phyloP scores from a whole-genome alignment of 1,140 invertebrate genomes.

The Maniola jurtina region DNA sequence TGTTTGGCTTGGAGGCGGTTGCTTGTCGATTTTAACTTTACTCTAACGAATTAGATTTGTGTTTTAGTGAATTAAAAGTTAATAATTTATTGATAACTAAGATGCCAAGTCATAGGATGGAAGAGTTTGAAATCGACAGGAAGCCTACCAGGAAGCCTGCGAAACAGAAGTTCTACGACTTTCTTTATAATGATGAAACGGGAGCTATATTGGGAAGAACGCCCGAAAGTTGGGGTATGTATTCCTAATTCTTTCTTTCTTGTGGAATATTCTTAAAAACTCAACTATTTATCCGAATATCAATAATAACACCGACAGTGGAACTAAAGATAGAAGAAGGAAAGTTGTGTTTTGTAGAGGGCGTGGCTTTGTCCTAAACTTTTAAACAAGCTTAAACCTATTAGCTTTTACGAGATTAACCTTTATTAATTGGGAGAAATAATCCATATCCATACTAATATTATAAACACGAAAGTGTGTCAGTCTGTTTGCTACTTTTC shows the following conservation, averaged over 20 bases:
- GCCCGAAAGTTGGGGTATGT: conserved; percentile 87
- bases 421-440: too few species aligned
- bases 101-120: conserved; percentile 47
- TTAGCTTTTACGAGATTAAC: neutral
- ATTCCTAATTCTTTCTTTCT: neutral
- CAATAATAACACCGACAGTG: neutral
- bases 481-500: too few species aligned
- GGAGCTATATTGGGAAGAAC: conserved; percentile 87
- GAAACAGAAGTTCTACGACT: conserved; percentile 61
- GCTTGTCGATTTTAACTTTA: conserved; percentile 18
- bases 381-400: neutral
- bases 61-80: conserved; percentile 17
- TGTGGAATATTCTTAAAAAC: neutral
- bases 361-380: conserved; percentile 17
- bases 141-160: conserved; percentile 44
- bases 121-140: conserved; percentile 63
- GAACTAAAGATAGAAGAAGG: neutral
- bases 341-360: conserved; percentile 14
- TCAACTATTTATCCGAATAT: neutral
- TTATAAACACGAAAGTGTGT: too few species aligned
- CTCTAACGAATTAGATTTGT: conserved; percentile 6
- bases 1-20: conserved; percentile 25
- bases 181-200: conserved; percentile 85
- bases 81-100: conserved; percentile 22
- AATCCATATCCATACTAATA: too few species aligned